Conservation (phyloP, 2,113 vertebrate species). For the Orthonyx spaldingii region DNA sequence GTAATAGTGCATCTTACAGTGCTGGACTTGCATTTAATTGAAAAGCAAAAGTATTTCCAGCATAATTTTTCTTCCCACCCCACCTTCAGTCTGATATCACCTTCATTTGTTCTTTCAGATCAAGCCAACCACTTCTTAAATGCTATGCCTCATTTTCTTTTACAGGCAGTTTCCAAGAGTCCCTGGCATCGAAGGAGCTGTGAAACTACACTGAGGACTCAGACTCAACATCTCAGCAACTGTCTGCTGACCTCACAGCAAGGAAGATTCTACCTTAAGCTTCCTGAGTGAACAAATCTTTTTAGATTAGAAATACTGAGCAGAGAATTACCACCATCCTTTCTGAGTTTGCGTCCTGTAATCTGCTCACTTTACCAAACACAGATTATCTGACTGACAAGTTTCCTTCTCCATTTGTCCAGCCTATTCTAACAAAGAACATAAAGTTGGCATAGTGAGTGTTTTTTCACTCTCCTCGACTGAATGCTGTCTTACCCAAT, state of each 20-base stretch:
- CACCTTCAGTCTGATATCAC: not conserved
- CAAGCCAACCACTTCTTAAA: not conserved
- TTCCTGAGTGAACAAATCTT: not conserved
- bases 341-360: not conserved
- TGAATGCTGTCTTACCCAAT: not conserved
- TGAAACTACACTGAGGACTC: not conserved
- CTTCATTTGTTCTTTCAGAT: not conserved
- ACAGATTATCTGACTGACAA: not conserved
- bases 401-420: not conserved
- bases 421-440: constrained; percentile 20
- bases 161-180: not conserved
- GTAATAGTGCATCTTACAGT: not conserved
- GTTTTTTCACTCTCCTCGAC: not conserved
- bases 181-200: not conserved
- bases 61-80: not conserved
- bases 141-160: not conserved
- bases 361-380: not conserved
- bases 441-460: not conserved
- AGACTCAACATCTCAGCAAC: not conserved
- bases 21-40: not conserved
- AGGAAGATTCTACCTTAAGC: not conserved
- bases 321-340: not conserved
- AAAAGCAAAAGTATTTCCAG: not conserved
- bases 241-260: not conserved
- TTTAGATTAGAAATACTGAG: not conserved